A percentile compares a stretch with the other conserved stretches of the same genome.
Conservation (phyloP, 1,140 invertebrate genomes). For the Phymastichus coffea region DNA sequence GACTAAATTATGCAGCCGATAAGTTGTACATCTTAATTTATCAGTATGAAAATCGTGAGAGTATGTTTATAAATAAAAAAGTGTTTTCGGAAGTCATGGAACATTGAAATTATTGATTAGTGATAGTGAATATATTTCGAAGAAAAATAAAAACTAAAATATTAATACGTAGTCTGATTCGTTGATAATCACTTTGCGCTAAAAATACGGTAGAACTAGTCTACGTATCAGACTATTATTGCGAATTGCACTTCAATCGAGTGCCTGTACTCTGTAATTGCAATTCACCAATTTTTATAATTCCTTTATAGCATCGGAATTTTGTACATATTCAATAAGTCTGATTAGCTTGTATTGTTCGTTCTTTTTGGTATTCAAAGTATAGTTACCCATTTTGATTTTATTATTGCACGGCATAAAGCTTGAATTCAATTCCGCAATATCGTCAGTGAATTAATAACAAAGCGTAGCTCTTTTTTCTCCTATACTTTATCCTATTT, state of each 20-base stretch:
- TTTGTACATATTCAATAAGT: neutral
- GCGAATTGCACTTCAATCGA: slow-evolving; percentile 18
- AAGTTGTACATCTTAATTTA: too few species aligned
- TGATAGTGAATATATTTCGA: too few species aligned
- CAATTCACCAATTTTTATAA: neutral
- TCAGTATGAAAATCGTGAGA: too few species aligned
- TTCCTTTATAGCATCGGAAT: neutral
- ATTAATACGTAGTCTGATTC: too few species aligned
- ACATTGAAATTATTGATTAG: too few species aligned
- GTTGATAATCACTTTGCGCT: neutral
- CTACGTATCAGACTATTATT: slow-evolving; percentile 18
- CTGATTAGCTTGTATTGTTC: neutral
- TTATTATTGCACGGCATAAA: slow-evolving; percentile 21
- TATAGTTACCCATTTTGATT: slow-evolving; percentile 7
- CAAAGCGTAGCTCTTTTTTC: neutral
- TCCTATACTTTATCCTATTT: neutral
- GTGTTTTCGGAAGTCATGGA: too few species aligned
- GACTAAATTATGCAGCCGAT: too few species aligned
- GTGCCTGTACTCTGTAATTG: slow-evolving; percentile 15
- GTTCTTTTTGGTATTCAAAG: neutral
- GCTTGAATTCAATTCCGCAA: slow-evolving; percentile 4
- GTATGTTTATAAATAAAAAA: too few species aligned
- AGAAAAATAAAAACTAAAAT: too few species aligned
- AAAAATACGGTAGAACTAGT: neutral
- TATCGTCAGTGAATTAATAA: neutral